Evolutionary conservation across 2,113 vertebrate genomes (phyloP).

Genomic region (Pithys albifrons): DNA sequence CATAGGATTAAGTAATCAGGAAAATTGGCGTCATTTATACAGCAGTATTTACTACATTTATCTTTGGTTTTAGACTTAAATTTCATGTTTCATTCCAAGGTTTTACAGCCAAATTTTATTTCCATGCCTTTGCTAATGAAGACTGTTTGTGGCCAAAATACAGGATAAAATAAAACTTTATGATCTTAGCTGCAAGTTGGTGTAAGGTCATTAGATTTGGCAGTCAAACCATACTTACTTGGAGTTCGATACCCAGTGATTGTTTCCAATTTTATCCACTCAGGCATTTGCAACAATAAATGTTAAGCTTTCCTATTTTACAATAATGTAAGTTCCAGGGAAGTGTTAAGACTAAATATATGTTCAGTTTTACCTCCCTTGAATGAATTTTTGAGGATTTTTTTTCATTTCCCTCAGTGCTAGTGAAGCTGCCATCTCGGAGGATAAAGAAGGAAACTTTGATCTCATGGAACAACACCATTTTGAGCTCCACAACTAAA

Average conservation of each 20-base stretch:
- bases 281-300: conserved; percentile 3
- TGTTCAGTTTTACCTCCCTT: neutral
- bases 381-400: neutral
- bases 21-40: neutral
- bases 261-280: conserved; percentile 18
- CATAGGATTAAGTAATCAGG: conserved; percentile 37
- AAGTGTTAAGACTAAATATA: neutral
- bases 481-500: neutral
- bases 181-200: conserved; percentile 64
- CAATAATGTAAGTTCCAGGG: conserved; percentile 15
- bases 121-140: conserved; percentile 69
- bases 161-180: conserved; percentile 72
- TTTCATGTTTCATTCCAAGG: conserved; percentile 66
- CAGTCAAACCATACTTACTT: conserved; percentile 9
- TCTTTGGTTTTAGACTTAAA: conserved; percentile 45
- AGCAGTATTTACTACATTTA: conserved; percentile 22
- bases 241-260: conserved; percentile 2
- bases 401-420: neutral
- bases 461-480: neutral
- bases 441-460: neutral
- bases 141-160: conserved; percentile 68
- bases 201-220: conserved; percentile 60
- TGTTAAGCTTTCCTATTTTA: conserved; percentile 42
- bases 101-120: conserved; percentile 64
- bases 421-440: neutral